These are phyloP conservation scores for Apamea epomidion DNA, from an alignment of 2,888 invertebrate species.

Conservation along the genomic window DNA sequence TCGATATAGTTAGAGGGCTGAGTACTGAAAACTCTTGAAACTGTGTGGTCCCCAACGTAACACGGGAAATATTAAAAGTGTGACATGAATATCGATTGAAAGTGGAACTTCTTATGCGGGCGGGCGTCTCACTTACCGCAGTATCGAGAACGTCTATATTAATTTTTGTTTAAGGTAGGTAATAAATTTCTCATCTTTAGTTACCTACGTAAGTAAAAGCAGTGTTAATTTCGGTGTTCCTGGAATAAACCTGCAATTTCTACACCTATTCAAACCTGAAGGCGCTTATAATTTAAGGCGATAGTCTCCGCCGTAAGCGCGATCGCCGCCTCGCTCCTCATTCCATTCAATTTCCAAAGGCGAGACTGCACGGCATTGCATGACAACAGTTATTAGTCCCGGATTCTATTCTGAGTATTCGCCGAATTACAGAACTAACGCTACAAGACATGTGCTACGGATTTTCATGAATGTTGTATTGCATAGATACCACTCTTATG, in stretches of 20 bases:
- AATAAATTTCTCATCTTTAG: conserved; percentile 16
- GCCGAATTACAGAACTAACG: conserved; percentile 26
- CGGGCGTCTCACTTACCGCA: conserved; percentile 56
- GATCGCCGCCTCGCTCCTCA: not conserved
- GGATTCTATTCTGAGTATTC: conserved; percentile 34
- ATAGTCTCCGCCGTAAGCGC: not conserved
- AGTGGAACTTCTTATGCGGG: conserved; percentile 57
- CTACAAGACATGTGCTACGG: not conserved
- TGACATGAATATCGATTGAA: conserved; percentile 69
- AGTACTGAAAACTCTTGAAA: conserved; percentile 48
- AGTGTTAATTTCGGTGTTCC: not conserved
- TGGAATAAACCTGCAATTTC: not conserved
- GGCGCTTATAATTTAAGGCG: conserved; percentile 2
- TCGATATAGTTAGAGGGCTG: conserved; percentile 21
- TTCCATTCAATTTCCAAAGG: conserved; percentile 24
- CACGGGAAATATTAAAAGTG: conserved; percentile 67
- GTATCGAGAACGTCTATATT: conserved; percentile 49
- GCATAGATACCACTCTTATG: too few species aligned
- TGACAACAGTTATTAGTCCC: conserved; percentile 37
- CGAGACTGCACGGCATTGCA: conserved; percentile 30
- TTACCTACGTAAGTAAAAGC: not conserved
- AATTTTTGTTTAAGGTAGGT: conserved; percentile 45
- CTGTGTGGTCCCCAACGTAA: conserved; percentile 31
- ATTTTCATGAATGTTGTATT: conserved; percentile 17
- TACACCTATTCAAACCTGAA: not conserved